Evolutionary conservation across 2,888 invertebrate species (phyloP).

Genomic region (Hirtodrosophila trivittata): DNA sequence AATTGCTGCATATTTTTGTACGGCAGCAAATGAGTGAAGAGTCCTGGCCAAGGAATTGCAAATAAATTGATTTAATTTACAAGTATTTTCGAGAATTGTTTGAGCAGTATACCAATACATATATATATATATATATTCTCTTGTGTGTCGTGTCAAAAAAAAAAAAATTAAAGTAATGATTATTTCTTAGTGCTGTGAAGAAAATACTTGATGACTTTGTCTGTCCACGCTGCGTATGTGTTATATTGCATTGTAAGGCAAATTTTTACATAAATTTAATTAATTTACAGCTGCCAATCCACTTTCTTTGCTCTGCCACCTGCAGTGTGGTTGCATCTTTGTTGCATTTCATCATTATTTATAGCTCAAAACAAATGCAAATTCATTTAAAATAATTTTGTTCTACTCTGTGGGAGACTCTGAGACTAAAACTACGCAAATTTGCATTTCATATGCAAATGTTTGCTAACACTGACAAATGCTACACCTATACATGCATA

Average conservation of each 20-base stretch:
- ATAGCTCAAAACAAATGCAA: conserved; percentile 57
- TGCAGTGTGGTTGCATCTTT: not conserved
- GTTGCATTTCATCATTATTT: conserved; percentile 19
- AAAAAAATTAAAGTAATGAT: conserved; percentile 75
- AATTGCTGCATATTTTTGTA: conserved; percentile 76
- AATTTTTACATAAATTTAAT: conserved; percentile 63
- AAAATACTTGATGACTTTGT: conserved; percentile 41
- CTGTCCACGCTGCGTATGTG: conserved; percentile 42
- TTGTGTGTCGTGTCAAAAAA: conserved; percentile 31
- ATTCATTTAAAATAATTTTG: conserved; percentile 58
- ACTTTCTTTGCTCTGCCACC: not conserved
- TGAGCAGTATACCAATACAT: conserved; percentile 12
- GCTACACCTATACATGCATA: too few species aligned
- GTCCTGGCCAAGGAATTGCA: conserved; percentile 59
- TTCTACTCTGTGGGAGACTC: too few species aligned
- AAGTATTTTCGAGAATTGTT: conserved; percentile 58
- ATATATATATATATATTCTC: conserved; percentile 15
- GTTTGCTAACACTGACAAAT: conserved; percentile 43
- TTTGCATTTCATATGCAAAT: conserved; percentile 64
- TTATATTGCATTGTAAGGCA: conserved; percentile 1
- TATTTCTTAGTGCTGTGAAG: conserved; percentile 25
- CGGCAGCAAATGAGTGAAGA: conserved; percentile 46
- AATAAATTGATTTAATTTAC: conserved; percentile 76
- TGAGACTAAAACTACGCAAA: conserved; percentile 55
- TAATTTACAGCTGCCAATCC: conserved; percentile 51